Evolutionary conservation across 2,113 vertebrate genomes (phyloP).

Genomic region (Anguilla rostrata): DNA sequence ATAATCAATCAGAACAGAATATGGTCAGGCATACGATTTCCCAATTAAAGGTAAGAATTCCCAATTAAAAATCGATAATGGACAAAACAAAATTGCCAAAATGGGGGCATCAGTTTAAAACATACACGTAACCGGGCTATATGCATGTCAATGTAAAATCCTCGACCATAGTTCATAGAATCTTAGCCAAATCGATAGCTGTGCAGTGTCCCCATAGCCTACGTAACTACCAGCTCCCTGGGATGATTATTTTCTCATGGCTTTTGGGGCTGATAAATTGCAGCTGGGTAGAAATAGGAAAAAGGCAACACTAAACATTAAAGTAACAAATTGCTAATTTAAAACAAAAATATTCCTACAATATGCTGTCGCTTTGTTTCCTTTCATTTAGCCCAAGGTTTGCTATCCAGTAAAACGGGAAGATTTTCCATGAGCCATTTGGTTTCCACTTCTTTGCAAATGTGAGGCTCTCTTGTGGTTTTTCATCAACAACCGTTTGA

Average conservation of each 20-base stretch:
- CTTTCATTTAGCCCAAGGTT: background rate
- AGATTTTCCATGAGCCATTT: background rate
- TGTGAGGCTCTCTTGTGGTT: background rate
- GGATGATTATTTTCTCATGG: background rate
- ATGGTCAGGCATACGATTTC: background rate
- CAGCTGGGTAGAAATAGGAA: background rate
- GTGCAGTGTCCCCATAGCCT: background rate
- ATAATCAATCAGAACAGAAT: constrained; percentile 55
- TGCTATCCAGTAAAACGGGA: background rate
- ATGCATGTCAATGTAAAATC: background rate
- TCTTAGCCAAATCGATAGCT: background rate
- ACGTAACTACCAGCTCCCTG: background rate
- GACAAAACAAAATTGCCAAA: background rate
- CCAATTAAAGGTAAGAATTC: background rate
- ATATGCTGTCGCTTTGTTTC: background rate
- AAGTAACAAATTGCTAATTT: background rate
- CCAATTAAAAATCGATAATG: background rate
- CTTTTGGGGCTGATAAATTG: background rate
- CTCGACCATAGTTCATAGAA: background rate
- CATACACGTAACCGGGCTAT: background rate
- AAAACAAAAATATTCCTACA: background rate
- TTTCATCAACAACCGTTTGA: background rate
- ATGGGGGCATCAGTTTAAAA: background rate
- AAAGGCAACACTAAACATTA: background rate
- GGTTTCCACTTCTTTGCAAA: background rate